Conservation (phyloP, 2,888 invertebrate species). For the Meta bourneti region DNA sequence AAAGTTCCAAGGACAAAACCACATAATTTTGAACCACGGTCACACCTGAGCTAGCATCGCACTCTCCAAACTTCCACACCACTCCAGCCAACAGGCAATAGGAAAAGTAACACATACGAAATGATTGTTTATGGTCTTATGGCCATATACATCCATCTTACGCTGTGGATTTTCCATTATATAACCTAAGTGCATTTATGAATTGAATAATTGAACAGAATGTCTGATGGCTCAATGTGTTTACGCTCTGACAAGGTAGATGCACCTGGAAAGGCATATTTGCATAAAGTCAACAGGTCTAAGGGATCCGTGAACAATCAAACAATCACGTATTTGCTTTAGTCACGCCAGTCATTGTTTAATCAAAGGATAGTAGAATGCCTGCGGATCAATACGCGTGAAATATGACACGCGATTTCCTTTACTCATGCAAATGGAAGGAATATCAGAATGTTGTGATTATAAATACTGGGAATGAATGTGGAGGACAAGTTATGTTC, state of each 20-base stretch:
- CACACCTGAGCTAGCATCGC: too few species aligned
- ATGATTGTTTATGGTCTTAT: too few species aligned
- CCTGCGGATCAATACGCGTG: background rate
- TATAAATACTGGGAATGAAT: background rate
- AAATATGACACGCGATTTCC: background rate
- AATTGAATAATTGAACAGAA: too few species aligned
- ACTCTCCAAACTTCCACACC: too few species aligned
- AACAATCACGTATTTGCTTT: constrained; percentile 16
- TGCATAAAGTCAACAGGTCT: constrained; percentile 40
- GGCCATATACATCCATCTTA: too few species aligned
- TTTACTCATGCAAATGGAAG: background rate
- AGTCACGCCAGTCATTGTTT: constrained; percentile 16
- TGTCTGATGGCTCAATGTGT: background rate
- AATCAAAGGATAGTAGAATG: background rate
- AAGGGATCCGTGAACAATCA: constrained; percentile 24
- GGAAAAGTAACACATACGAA: too few species aligned
- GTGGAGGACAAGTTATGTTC: background rate
- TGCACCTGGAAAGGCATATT: background rate
- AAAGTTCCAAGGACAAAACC: too few species aligned
- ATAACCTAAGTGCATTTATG: background rate
- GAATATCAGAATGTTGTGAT: background rate
- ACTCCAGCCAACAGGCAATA: too few species aligned
- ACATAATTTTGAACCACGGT: too few species aligned
- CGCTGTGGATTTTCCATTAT: background rate
- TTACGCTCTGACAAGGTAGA: background rate